A percentile compares a stretch with the other conserved stretches of the same genome.
Evolutionary conservation across 2,113 vertebrate species (phyloP).

Genomic region (Brachirus orientalis): DNA sequence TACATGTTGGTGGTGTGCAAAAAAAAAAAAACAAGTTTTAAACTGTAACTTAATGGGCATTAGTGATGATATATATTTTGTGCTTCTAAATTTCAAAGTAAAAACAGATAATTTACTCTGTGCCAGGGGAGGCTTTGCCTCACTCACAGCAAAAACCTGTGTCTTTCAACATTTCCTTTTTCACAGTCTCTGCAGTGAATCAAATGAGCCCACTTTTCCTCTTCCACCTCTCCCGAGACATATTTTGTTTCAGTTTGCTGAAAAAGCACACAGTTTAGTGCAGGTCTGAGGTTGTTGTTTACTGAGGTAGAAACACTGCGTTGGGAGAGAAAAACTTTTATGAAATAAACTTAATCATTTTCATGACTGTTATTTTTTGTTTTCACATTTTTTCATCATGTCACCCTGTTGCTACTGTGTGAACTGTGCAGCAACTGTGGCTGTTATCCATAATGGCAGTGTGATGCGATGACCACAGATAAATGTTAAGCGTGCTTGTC

Average conservation of each 20-base stretch:
- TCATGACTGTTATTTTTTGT: not conserved
- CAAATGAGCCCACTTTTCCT: conserved; percentile 63
- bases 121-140: conserved; percentile 65
- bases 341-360: conserved; percentile 19
- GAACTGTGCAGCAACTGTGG: conserved; percentile 15
- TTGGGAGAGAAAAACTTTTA: conserved; percentile 50
- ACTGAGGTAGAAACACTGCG: conserved; percentile 51
- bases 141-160: conserved; percentile 69
- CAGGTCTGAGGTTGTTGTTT: conserved; percentile 71
- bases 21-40: no score
- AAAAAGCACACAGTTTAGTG: conserved; percentile 74
- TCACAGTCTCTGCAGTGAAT: conserved; percentile 67
- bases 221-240: conserved; percentile 66
- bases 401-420: not conserved
- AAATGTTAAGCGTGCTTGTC: conserved; percentile 62
- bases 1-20: no score
- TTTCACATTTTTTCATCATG: not conserved
- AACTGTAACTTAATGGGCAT: not conserved
- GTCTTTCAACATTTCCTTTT: conserved; percentile 68
- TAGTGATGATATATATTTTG: not conserved
- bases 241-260: conserved; percentile 72
- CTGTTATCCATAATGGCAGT: conserved; percentile 40
- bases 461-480: conserved; percentile 55
- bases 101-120: conserved; percentile 62
- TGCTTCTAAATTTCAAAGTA: conserved; percentile 62